Evolutionary conservation across 2,888 invertebrate species (phyloP).

Genomic region (Cephus nigrinus): DNA sequence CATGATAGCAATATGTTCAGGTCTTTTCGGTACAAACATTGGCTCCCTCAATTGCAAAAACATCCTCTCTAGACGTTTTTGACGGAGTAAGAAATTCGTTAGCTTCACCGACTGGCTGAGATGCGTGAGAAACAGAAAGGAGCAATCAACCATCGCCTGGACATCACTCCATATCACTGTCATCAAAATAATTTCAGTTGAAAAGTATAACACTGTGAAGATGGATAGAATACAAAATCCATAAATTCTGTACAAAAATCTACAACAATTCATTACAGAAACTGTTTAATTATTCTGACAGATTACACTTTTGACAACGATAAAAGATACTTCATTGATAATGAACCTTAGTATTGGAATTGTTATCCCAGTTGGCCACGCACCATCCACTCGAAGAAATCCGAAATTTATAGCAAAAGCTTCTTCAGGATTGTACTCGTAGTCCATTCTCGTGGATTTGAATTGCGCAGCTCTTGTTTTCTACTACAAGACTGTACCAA

Average conservation of each 20-base stretch:
- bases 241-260: no score
- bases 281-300: no score
- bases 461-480: not conserved
- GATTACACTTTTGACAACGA: no score
- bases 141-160: conserved; percentile 44
- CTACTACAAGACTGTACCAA: not conserved
- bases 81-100: conserved; percentile 19
- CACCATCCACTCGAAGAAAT: conserved; percentile 15
- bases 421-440: conserved; percentile 15
- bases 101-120: conserved; percentile 26
- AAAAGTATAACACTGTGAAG: conserved; percentile 6
- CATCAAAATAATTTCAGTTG: conserved; percentile 66
- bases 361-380: conserved; percentile 22
- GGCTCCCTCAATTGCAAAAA: conserved; percentile 30
- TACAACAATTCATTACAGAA: no score
- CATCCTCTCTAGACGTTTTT: conserved; percentile 25
- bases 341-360: conserved; percentile 14
- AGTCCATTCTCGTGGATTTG: not conserved
- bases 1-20: conserved; percentile 39
- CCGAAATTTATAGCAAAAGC: conserved; percentile 20
- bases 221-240: no score
- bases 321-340: no score
- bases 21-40: conserved; percentile 44
- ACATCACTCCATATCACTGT: conserved; percentile 62
- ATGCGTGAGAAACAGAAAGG: conserved; percentile 53